These are phyloP conservation scores for Phoenicopterus ruber DNA, from an alignment of 2,113 vertebrate genomes.

Conservation along the genomic window DNA sequence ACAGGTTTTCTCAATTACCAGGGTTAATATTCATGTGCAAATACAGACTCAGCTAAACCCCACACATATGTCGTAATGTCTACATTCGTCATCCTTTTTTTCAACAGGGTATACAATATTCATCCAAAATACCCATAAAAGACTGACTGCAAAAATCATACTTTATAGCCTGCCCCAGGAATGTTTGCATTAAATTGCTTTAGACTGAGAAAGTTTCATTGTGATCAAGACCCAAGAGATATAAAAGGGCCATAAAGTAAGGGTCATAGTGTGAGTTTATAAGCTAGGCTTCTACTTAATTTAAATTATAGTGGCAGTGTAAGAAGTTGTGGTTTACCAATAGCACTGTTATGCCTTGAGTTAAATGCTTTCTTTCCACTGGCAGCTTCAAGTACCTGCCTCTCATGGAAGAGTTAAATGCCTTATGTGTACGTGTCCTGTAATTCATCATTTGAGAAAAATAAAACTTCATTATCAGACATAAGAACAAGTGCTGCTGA, in stretches of 20 bases:
- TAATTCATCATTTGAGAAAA: conserved; percentile 59
- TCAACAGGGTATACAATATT: conserved; percentile 53
- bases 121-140: conserved; percentile 70
- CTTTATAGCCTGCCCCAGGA: conserved; percentile 67
- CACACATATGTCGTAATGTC: conserved; percentile 67
- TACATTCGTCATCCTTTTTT: conserved; percentile 53
- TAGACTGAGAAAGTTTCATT: conserved; percentile 67
- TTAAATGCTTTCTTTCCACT: conserved; percentile 52
- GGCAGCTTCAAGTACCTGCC: background rate
- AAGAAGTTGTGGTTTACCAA: conserved; percentile 69
- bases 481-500: conserved; percentile 8
- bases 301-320: conserved; percentile 63
- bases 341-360: conserved; percentile 4
- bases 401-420: conserved; percentile 54
- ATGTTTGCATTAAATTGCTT: conserved; percentile 72
- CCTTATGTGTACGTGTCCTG: conserved; percentile 21
- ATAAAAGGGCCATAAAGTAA: conserved; percentile 66
- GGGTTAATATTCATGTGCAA: conserved; percentile 66
- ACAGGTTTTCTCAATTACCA: conserved; percentile 48
- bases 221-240: conserved; percentile 72
- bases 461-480: conserved; percentile 58
- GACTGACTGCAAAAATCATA: conserved; percentile 63
- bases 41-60: conserved; percentile 64
- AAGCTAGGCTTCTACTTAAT: conserved; percentile 71
- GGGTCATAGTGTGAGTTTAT: conserved; percentile 69